Percentiles rank a stretch among this genome's conserved stretches.
These are phyloP conservation scores for Camptogramma bilineatum DNA, from an alignment of 2,888 invertebrate genomes.

Conservation along the genomic window DNA sequence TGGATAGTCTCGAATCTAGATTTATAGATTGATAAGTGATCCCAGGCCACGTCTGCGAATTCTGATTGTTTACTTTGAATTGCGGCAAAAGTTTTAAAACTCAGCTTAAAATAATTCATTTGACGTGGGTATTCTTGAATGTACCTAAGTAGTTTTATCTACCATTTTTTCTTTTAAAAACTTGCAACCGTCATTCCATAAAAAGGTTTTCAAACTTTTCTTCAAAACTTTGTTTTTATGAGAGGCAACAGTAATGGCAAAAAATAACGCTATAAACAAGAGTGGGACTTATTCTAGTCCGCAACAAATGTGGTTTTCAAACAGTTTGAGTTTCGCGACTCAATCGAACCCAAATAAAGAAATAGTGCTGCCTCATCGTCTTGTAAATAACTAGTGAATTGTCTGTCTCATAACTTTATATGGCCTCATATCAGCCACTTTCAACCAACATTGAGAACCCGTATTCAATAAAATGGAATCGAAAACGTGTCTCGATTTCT, in stretches of 20 bases:
- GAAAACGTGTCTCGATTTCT: constrained; percentile 56
- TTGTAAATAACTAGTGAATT: constrained; percentile 67
- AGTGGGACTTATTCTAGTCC: constrained; percentile 56
- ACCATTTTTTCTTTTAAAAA: constrained; percentile 25
- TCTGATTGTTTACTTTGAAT: constrained; percentile 35
- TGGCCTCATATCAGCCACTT: constrained; percentile 60
- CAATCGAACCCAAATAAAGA: constrained; percentile 66
- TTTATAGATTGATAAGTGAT: constrained; percentile 56
- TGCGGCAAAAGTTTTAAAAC: constrained; percentile 13
- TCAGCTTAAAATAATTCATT: constrained; percentile 13
- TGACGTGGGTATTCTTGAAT: background rate
- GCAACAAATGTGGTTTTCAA: constrained; percentile 55
- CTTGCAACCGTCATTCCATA: constrained; percentile 25
- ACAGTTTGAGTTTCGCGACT: constrained; percentile 51
- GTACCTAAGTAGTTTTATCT: background rate
- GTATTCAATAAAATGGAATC: constrained; percentile 65
- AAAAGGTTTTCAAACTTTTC: constrained; percentile 32
- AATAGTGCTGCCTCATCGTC: constrained; percentile 68
- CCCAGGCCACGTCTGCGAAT: constrained; percentile 36
- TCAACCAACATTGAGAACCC: constrained; percentile 53
- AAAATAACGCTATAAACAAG: constrained; percentile 66
- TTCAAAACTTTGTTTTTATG: constrained; percentile 46
- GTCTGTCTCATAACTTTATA: constrained; percentile 61
- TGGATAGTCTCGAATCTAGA: constrained; percentile 54
- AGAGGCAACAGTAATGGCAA: constrained; percentile 56